A percentile compares a stretch with the other conserved stretches of the same genome.
phyloP scores from a whole-genome alignment of 2,113 vertebrate genomes.

The Apus apus region DNA sequence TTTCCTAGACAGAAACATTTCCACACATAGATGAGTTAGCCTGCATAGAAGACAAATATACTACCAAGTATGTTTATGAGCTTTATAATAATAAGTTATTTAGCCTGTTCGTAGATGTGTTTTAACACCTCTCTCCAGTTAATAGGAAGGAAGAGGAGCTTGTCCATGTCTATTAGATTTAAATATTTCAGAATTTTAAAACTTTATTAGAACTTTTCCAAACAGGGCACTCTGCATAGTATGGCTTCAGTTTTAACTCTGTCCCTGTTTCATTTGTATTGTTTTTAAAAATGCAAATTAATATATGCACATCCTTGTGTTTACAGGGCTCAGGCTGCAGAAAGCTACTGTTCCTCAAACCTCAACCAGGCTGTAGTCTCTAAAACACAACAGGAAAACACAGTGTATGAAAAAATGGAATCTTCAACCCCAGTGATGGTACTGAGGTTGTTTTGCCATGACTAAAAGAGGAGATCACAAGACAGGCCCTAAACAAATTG shows the following conservation, averaged over 20 bases:
- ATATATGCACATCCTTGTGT: neutral
- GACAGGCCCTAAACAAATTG: neutral
- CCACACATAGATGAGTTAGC: neutral
- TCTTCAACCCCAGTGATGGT: neutral
- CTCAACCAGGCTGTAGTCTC: neutral
- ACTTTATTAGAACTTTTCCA: neutral
- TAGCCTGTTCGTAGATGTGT: neutral
- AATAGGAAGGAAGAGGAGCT: neutral
- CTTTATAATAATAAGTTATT: neutral
- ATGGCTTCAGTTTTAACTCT: neutral
- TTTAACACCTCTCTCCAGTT: neutral
- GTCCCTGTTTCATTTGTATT: neutral
- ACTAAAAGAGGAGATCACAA: constrained; percentile 3
- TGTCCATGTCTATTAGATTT: neutral
- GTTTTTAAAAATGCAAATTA: neutral
- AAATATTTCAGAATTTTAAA: neutral
- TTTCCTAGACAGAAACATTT: neutral
- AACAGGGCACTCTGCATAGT: neutral
- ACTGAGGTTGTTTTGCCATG: neutral
- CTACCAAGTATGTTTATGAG: neutral
- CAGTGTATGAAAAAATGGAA: neutral
- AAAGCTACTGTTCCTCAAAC: neutral
- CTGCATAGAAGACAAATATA: neutral
- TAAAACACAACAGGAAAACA: neutral
- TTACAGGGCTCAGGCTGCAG: neutral